These are phyloP conservation scores for Scartelaos histophorus DNA, from an alignment of 2,113 vertebrate species.

Conservation along the genomic window DNA sequence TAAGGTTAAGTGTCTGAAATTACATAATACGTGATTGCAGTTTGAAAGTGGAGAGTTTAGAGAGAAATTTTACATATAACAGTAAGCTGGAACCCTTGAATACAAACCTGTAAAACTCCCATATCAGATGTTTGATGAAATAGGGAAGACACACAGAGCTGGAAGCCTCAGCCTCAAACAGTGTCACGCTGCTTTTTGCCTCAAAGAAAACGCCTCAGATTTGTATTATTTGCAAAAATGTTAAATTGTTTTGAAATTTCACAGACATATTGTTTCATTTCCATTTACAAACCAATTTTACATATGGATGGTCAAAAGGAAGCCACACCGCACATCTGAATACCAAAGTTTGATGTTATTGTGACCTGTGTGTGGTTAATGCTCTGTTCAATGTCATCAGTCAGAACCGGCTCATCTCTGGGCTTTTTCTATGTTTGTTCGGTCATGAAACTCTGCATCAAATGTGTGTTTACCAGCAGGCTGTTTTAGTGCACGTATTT, in stretches of 20 bases:
- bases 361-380: neutral
- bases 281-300: neutral
- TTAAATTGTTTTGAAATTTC: neutral
- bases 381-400: neutral
- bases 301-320: neutral
- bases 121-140: constrained; percentile 33
- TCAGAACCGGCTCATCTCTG: neutral
- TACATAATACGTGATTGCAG: too few relatives aligned
- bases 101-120: constrained; percentile 39
- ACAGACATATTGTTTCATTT: neutral
- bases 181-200: constrained; percentile 69
- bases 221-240: neutral
- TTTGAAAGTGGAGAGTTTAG: too few relatives aligned
- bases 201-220: constrained; percentile 27
- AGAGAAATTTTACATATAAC: too few relatives aligned
- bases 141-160: constrained; percentile 17
- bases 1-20: too few relatives aligned
- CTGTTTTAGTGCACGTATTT: neutral
- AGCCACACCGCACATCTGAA: neutral
- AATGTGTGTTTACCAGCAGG: neutral
- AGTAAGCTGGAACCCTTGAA: too few relatives aligned
- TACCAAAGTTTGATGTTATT: neutral
- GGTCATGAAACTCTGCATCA: neutral
- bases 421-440: constrained; percentile 3
- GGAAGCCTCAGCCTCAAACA: constrained; percentile 66